A percentile compares a stretch with the other conserved stretches of the same genome.
These are phyloP conservation scores for Characodon lateralis DNA, from an alignment of 2,797 vertebrate species.

Conservation along the genomic window DNA sequence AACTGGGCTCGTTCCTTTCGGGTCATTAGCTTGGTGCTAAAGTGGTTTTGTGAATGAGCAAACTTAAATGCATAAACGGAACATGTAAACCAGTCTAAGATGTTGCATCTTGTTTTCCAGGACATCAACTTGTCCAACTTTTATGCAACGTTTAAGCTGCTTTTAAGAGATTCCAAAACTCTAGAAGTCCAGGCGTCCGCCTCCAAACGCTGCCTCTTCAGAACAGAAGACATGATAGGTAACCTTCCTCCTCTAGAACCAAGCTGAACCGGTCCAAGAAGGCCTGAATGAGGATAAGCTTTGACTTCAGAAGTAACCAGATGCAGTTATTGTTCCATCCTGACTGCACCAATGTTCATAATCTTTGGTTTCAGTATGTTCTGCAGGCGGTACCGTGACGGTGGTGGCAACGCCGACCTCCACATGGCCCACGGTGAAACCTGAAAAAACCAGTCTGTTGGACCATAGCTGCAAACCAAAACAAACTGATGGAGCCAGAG, in stretches of 20 bases:
- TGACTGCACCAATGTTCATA: neutral
- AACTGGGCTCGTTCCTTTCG: neutral
- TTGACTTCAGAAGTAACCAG: neutral
- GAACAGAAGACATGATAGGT: constrained; percentile 76
- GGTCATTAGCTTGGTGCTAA: too few relatives aligned
- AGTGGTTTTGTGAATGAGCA: too few relatives aligned
- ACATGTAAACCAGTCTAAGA: neutral
- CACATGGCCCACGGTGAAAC: constrained; percentile 74
- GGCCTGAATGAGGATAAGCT: too few relatives aligned
- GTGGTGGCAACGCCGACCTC: constrained; percentile 69
- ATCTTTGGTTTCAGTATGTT: constrained; percentile 69
- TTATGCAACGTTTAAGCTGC: constrained; percentile 72
- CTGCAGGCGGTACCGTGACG: constrained; percentile 72
- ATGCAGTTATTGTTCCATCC: too few relatives aligned
- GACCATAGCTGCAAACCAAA: constrained; percentile 76
- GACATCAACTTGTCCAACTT: constrained; percentile 67
- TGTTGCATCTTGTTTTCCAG: constrained; percentile 40
- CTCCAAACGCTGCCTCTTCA: constrained; percentile 74
- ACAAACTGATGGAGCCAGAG: constrained; percentile 60
- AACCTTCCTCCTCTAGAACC: constrained; percentile 14
- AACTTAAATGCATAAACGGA: neutral
- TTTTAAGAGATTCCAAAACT: constrained; percentile 75
- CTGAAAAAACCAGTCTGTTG: constrained; percentile 76
- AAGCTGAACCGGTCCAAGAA: neutral
- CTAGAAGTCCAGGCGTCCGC: constrained; percentile 72